phyloP scores from a whole-genome alignment of 1,140 invertebrate genomes.

The Drosophila hydei region DNA sequence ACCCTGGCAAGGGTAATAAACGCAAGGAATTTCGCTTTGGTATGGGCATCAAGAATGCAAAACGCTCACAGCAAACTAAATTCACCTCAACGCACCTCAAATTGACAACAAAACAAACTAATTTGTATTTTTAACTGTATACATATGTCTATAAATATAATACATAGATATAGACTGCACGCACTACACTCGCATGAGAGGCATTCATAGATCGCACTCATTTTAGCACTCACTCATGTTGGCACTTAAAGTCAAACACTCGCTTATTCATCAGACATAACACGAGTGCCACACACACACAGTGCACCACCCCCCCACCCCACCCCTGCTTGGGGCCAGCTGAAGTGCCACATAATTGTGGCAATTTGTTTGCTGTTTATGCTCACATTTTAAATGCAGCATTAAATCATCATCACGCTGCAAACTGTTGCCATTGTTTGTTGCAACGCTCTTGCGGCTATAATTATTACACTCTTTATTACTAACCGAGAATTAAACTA shows the following conservation, averaged over 20 bases:
- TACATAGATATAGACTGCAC: slow-evolving; percentile 10
- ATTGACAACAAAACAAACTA: too few relatives aligned
- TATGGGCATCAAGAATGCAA: slow-evolving; percentile 75
- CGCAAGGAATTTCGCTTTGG: slow-evolving; percentile 86
- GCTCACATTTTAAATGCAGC: slow-evolving; percentile 24
- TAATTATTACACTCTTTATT: too few relatives aligned
- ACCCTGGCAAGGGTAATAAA: slow-evolving; percentile 45
- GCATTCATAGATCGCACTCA: slow-evolving; percentile 39
- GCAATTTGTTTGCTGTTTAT: slow-evolving; percentile 35
- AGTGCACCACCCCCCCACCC: neutral
- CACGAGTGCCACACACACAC: slow-evolving; percentile 1
- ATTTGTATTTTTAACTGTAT: too few relatives aligned
- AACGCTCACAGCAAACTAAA: slow-evolving; percentile 1
- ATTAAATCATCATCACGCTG: slow-evolving; percentile 16
- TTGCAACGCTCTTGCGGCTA: neutral
- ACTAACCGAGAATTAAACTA: too few relatives aligned
- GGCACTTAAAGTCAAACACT: slow-evolving; percentile 17
- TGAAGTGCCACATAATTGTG: slow-evolving; percentile 17
- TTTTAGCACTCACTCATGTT: slow-evolving; percentile 15
- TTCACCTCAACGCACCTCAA: neutral
- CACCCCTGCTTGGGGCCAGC: neutral
- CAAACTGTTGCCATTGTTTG: slow-evolving; percentile 2
- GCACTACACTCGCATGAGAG: slow-evolving; percentile 31
- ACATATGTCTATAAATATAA: neutral
- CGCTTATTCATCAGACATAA: slow-evolving; percentile 1